A percentile compares a stretch with the other conserved stretches of the same genome.
Conservation (phyloP, 2,888 invertebrate genomes). For the Steinernema carpocapsae region DNA sequence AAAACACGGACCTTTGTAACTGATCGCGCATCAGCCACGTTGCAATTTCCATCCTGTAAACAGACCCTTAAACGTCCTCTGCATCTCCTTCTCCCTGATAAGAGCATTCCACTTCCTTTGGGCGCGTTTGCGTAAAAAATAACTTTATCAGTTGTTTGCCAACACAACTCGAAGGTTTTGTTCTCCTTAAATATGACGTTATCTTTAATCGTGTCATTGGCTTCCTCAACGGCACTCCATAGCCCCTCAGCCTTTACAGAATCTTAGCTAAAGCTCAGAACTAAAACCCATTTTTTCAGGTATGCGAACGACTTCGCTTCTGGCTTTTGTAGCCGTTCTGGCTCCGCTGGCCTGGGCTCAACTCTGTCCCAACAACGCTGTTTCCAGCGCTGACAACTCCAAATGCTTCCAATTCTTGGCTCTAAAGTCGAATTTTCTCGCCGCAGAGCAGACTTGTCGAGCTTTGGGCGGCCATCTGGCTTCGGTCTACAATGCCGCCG, state of each 20-base stretch:
- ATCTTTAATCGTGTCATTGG: not conserved
- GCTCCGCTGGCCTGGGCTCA: not conserved
- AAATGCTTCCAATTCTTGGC: not conserved
- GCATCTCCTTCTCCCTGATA: not conserved
- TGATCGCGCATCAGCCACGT: too few relatives aligned
- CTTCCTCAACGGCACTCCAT: too few relatives aligned
- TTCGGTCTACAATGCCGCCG: not conserved
- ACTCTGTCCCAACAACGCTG: constrained; percentile 1
- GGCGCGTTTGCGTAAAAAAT: not conserved
- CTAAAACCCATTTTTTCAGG: not conserved
- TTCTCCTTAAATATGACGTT: constrained; percentile 6
- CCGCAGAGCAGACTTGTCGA: not conserved
- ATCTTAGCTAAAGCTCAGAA: too few relatives aligned
- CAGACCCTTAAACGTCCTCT: not conserved
- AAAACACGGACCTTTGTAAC: too few relatives aligned
- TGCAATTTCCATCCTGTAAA: too few relatives aligned
- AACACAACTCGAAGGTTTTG: not conserved
- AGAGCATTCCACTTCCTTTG: not conserved
- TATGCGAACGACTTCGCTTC: not conserved
- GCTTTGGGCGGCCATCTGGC: not conserved
- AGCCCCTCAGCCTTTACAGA: not conserved
- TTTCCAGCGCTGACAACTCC: not conserved
- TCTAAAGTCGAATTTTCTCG: not conserved
- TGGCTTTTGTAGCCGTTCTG: not conserved
- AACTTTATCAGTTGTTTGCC: constrained; percentile 21